phyloP scores from a whole-genome alignment of 2,797 vertebrate genomes.

The Thaleichthys pacificus region DNA sequence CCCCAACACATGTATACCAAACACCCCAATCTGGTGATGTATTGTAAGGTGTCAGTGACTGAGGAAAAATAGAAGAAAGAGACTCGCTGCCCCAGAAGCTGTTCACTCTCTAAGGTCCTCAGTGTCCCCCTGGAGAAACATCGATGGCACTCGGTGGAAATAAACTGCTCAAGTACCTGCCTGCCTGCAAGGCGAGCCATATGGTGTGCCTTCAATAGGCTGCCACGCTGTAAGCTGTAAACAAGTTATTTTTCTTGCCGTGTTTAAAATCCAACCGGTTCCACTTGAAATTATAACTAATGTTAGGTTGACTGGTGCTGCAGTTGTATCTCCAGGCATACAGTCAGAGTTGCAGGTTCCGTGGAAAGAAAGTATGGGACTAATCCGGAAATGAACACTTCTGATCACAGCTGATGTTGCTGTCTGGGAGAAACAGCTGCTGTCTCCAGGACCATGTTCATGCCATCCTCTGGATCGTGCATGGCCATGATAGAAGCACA shows the following conservation, averaged over 20 bases:
- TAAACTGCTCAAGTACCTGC: not conserved
- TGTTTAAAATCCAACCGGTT: not conserved
- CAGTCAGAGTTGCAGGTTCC: not conserved
- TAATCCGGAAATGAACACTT: constrained; percentile 59
- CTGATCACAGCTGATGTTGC: constrained; percentile 40
- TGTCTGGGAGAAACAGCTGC: constrained; percentile 47
- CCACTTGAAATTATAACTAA: not conserved
- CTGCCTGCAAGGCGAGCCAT: not conserved
- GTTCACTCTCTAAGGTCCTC: not conserved
- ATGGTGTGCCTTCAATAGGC: not conserved
- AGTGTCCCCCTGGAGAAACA: not conserved
- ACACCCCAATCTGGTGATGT: not conserved
- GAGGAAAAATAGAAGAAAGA: not conserved
- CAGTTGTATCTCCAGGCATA: not conserved
- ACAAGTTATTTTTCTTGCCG: not conserved
- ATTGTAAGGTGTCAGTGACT: not conserved
- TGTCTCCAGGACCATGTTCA: constrained; percentile 28
- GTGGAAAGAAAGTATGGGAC: not conserved
- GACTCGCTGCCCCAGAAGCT: not conserved
- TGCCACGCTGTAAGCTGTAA: not conserved
- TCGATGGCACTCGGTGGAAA: not conserved
- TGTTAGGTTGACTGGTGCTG: not conserved
- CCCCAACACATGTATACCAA: not conserved
- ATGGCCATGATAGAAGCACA: constrained; percentile 16
- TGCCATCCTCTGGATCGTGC: constrained; percentile 9